Percentiles rank a stretch among this genome's conserved stretches.
Conservation (phyloP, 2,888 invertebrate genomes). For the Willowsia nigromaculata region DNA sequence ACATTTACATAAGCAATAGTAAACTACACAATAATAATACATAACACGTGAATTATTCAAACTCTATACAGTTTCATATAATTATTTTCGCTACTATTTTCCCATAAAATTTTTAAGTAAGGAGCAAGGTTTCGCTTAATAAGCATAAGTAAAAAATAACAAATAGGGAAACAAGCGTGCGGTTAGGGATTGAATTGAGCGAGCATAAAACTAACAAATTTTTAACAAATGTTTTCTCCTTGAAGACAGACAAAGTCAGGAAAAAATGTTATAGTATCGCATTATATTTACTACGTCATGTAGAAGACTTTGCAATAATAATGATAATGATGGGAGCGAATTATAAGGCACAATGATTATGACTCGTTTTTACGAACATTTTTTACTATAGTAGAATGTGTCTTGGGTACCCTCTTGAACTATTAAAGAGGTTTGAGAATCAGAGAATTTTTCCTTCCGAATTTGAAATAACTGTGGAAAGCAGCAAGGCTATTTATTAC, state of each 20-base stretch:
- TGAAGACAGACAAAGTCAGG: not conserved
- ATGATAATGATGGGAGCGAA: conserved; percentile 10
- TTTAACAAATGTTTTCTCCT: not conserved
- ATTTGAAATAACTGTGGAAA: not conserved
- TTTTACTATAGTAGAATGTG: not conserved
- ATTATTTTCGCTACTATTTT: not conserved
- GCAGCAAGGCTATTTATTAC: too few species aligned
- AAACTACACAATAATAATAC: not conserved
- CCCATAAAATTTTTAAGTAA: not conserved
- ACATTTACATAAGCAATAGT: conserved; percentile 31
- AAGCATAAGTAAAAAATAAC: not conserved
- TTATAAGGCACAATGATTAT: not conserved
- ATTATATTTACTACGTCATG: too few species aligned
- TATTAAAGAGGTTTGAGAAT: not conserved
- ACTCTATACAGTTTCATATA: not conserved
- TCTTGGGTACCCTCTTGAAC: not conserved
- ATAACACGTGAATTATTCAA: not conserved
- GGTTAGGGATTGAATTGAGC: not conserved
- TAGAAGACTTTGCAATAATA: not conserved
- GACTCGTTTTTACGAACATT: not conserved
- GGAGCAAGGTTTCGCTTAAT: not conserved
- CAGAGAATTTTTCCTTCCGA: not conserved
- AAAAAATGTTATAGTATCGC: too few species aligned
- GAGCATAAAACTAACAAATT: not conserved
- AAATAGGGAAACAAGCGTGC: not conserved